Base-by-base conservation (phyloP, 2,888 invertebrate species). In the Caenorhabditis imperialis region DNA sequence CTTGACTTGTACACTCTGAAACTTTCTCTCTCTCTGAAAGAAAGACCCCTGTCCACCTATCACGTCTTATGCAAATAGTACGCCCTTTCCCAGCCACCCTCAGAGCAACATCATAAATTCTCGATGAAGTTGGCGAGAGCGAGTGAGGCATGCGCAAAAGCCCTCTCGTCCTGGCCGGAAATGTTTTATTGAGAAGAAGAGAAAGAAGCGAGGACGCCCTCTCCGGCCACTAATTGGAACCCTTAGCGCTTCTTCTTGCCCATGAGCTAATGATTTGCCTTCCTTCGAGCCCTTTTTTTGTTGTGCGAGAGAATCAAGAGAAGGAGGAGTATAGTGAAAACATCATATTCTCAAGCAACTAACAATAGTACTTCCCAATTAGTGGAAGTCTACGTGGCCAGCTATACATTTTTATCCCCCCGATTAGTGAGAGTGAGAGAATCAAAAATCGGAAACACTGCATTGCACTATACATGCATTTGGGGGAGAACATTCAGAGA, bases 61-160 rank as follows among this genome's bases (percentile, higher is more conserved):
- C 27, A 50, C 35, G 48, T 33, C 10, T 33, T 50, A 35, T 50
- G 22, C 38, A 38, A 51, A 51, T 51, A 37, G 22, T 38, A n/a
- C n/a, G 40, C n/a, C 7, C 22, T 47, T 48, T 55, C 25, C 18
- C 22, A 10, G 25, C 48, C 67, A 57, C 45, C 57, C 44, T 40
- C 33, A 27, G 44, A 50, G 65, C 55, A 45, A 57, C 67, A 67
- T 67, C 67, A 67, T 57, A 67, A 67, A 67, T 67, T 67, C 67
- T 67, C 51, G 57, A 67, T 67, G 51, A 67, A 67, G 67, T 57
- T 58, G 45, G 20, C 51, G 30, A 57, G n/a, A 30, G 42, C 44
- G 53, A 62, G 53, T 12, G 27, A 48, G 38, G 40, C 55, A 40
- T 30, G 16, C 30, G 33, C 33, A 37, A 54, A 37, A 48, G 48